Percentiles rank a stretch among this genome's conserved stretches.
Conservation (phyloP, 53 echinoderm and acorn worm species). For the Holothuria leucospilota region DNA sequence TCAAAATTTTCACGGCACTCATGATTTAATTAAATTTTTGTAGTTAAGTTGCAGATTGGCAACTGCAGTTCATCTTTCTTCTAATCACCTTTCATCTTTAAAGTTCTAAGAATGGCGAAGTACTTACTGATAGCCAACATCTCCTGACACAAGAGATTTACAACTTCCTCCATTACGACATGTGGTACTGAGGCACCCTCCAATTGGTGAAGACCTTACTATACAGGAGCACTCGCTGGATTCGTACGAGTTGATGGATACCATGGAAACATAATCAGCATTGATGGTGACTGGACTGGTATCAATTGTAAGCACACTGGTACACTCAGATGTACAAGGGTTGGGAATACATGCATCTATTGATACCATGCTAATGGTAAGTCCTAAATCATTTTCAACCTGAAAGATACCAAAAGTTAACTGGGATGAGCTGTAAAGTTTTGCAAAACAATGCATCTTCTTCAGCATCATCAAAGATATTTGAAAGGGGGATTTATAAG, state of each 20-base stretch:
- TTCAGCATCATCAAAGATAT: too few species aligned
- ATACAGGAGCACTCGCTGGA: constrained; percentile 68
- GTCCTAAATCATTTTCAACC: constrained; percentile 21
- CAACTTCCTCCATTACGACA: constrained; percentile 84
- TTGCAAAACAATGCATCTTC: too few species aligned
- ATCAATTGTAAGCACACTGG: constrained; percentile 68
- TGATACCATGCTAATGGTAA: constrained; percentile 69
- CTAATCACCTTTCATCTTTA: too few species aligned
- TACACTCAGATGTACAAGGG: constrained; percentile 73
- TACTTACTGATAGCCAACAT: constrained; percentile 64
- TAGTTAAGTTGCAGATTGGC: too few species aligned
- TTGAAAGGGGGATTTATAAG: too few species aligned
- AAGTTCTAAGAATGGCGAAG: too few species aligned
- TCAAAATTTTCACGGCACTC: too few species aligned
- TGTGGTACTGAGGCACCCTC: constrained; percentile 63
- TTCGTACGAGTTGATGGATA: constrained; percentile 69
- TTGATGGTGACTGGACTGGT: constrained; percentile 65
- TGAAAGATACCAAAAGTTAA: constrained; percentile 73
- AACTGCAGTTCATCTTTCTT: too few species aligned
- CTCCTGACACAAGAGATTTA: constrained; percentile 51
- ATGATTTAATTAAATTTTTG: too few species aligned
- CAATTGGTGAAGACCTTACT: constrained; percentile 40
- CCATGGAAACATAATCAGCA: constrained; percentile 59
- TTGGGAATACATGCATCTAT: constrained; percentile 80
- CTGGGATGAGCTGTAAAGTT: neutral